Percentiles rank a stretch among this genome's conserved stretches.
phyloP scores from a whole-genome alignment of 2,888 invertebrate species.

The Papilio demoleus region DNA sequence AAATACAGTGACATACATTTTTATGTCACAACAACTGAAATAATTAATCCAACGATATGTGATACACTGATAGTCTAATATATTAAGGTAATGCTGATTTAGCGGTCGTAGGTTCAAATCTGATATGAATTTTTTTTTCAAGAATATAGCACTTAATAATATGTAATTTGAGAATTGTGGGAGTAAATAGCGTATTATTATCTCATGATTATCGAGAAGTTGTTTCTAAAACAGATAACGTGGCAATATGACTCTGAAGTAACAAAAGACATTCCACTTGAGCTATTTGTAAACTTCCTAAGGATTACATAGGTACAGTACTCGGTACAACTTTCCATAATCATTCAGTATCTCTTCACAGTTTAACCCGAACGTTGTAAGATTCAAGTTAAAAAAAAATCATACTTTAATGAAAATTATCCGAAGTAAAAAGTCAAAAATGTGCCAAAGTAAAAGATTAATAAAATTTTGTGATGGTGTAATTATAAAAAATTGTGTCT shows the following conservation, averaged over 20 bases:
- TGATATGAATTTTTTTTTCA: no score
- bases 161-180: background rate
- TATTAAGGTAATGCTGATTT: no score
- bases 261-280: conserved; percentile 33
- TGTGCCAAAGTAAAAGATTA: background rate
- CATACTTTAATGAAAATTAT: conserved; percentile 22
- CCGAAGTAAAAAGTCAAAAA: conserved; percentile 24
- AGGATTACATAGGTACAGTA: background rate
- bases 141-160: no score
- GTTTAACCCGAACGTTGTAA: background rate
- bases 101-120: no score
- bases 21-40: no score
- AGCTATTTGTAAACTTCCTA: conserved; percentile 28
- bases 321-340: background rate
- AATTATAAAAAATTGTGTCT: conserved; percentile 32
- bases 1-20: background rate
- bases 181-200: background rate
- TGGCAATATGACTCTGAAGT: background rate
- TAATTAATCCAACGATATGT: no score
- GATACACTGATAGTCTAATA: no score
- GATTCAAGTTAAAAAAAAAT: background rate
- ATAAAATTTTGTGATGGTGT: conserved; percentile 2
- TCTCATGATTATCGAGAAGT: background rate
- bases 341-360: background rate
- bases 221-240: conserved; percentile 4